Evolutionary conservation across 2,113 vertebrate genomes (phyloP), one percentile per base, ranked within the genome.

Genomic region (Microcebus murinus): DNA sequence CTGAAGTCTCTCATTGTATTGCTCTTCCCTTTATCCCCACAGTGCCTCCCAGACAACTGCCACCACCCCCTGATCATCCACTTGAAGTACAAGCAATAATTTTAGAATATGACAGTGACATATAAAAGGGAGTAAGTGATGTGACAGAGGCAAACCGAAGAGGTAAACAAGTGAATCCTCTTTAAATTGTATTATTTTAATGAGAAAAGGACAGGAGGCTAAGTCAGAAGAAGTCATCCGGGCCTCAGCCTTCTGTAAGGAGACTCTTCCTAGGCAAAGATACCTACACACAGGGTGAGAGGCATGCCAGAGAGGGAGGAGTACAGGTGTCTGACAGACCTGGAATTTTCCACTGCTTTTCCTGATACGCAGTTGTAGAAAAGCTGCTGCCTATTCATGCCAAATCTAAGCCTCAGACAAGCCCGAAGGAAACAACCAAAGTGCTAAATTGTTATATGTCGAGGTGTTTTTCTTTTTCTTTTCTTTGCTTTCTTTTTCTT

Each of bases 271-370:
- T 50, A 55, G n/a, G 8, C 50, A 77, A 29, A 57, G 29, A 63
- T n/a, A 63, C 25, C 82, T 7, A 13, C n/a, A 82, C 73, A 50
- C 39, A 61, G 63, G 67, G 29, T 11, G 42, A 59, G 90, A 83
- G 39, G 23, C 57, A 6, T 74, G 63, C 55, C 68, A 57, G 83
- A 63, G 83, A 27, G 34, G 39, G 45, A 76, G 17, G 42, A 21
- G 31, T 31, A 15, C 92, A 91, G 91, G 79, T 94, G 34, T 83
- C 81, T 63, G 31, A 65, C 29, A 94, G 36, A 68, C 91, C 85
- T 91, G 86, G 85, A 95, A 93, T 91, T 96, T 97, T 96, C 95
- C 85, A 50, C 52, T 14, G 42, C 71, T 90, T 76, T 71, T 95
- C 87, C 87, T 63, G 61, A 42, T 36, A n/a, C 4, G 34, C 48